These are phyloP conservation scores for Patella depressa DNA, from an alignment of 2,888 invertebrate genomes.

Conservation along the genomic window DNA sequence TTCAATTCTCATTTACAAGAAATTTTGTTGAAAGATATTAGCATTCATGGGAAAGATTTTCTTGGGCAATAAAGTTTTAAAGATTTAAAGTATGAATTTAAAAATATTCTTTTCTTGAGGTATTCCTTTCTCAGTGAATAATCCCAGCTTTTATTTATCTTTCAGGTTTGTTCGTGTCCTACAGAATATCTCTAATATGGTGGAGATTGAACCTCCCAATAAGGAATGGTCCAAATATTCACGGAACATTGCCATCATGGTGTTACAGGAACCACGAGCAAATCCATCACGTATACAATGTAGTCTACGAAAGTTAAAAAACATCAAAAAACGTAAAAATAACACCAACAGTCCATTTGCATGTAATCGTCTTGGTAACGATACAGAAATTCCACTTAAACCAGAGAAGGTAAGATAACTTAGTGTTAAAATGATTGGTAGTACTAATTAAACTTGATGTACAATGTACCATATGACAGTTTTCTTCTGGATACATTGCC, in stretches of 20 bases:
- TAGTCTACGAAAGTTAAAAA: slow-evolving; percentile 18
- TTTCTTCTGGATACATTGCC: no score
- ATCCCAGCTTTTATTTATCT: neutral
- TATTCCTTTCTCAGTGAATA: neutral
- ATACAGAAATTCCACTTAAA: slow-evolving; percentile 21
- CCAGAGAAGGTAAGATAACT: slow-evolving; percentile 24
- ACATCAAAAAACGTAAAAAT: slow-evolving; percentile 6
- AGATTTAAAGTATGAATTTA: no score
- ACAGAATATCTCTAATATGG: slow-evolving; percentile 28
- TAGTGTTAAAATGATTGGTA: neutral
- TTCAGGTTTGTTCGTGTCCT: slow-evolving; percentile 35
- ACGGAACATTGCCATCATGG: slow-evolving; percentile 24
- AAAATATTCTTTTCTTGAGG: no score
- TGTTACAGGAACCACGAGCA: slow-evolving; percentile 22
- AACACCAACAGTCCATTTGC: slow-evolving; percentile 18
- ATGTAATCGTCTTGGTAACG: slow-evolving; percentile 30
- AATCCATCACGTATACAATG: slow-evolving; percentile 30
- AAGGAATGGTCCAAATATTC: slow-evolving; percentile 24
- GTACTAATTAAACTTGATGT: no score
- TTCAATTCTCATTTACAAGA: no score
- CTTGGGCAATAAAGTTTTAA: no score
- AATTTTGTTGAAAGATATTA: no score
- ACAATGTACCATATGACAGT: no score
- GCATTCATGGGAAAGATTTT: no score
- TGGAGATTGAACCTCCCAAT: slow-evolving; percentile 13